Evolutionary conservation across 2,113 vertebrate genomes (phyloP).

Genomic region (Prunella fulvescens): DNA sequence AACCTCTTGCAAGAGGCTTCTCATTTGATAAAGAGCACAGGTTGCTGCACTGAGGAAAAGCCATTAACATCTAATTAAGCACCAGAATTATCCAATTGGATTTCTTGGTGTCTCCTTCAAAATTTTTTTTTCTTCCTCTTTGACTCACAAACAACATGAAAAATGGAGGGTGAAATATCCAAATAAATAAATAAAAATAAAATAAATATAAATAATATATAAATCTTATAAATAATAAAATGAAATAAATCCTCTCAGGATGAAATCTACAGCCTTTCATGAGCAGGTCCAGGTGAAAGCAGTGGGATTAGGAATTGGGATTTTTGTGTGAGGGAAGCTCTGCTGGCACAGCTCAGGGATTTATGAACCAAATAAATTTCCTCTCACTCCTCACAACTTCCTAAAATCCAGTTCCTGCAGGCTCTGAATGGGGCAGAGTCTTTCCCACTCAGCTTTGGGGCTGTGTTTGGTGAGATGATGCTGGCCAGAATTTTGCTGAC

Average conservation of each 20-base stretch:
- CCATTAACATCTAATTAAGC: conserved; percentile 10
- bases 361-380: background rate
- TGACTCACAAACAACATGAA: background rate
- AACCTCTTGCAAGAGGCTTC: background rate
- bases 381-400: background rate
- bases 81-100: background rate
- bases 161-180: background rate
- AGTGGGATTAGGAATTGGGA: background rate
- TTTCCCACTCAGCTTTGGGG: background rate
- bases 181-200: background rate
- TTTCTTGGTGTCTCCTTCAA: background rate
- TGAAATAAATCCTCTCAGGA: background rate
- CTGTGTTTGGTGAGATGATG: background rate
- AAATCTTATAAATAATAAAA: background rate
- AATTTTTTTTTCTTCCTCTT: background rate
- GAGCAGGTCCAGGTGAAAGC: background rate
- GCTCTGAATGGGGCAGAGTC: background rate
- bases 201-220: background rate
- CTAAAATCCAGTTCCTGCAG: background rate
- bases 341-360: background rate
- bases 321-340: background rate
- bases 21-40: background rate
- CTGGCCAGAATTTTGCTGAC: background rate
- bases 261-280: background rate
- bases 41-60: background rate